These are phyloP conservation scores for Erethizon dorsatum DNA, from an alignment of 2,797 vertebrate species.

Conservation along the genomic window DNA sequence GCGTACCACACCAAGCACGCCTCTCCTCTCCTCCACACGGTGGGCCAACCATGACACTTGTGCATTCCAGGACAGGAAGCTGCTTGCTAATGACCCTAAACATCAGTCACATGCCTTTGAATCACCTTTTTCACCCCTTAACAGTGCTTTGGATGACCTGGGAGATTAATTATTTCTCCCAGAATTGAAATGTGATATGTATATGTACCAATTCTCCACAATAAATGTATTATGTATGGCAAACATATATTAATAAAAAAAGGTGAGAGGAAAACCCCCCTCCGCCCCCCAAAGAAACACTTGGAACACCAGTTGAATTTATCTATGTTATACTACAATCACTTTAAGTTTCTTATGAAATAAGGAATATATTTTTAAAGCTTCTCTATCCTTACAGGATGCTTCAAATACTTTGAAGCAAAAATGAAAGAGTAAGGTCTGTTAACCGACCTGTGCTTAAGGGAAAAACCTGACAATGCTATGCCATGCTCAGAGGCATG, in stretches of 20 bases:
- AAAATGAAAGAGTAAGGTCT: conserved; percentile 50
- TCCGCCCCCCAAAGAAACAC: neutral
- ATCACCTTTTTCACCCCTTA: neutral
- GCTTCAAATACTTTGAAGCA: conserved; percentile 32
- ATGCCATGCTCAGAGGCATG: neutral
- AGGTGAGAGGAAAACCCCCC: neutral
- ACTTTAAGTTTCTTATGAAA: neutral
- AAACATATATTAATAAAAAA: neutral
- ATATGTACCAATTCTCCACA: neutral
- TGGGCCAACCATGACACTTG: neutral
- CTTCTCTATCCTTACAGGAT: neutral
- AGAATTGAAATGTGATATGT: neutral
- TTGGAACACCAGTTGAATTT: neutral
- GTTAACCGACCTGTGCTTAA: neutral
- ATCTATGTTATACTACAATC: neutral
- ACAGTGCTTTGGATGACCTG: neutral
- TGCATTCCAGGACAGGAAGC: neutral
- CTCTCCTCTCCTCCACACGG: neutral
- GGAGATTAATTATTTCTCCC: neutral
- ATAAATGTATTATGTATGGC: neutral
- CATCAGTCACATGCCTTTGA: neutral
- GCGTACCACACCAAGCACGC: fast-evolving
- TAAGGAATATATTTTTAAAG: conserved; percentile 44
- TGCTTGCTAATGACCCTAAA: neutral
- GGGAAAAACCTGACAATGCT: neutral